These are phyloP conservation scores for Cheilosia grossa DNA, from an alignment of 2,888 invertebrate genomes.

Conservation along the genomic window DNA sequence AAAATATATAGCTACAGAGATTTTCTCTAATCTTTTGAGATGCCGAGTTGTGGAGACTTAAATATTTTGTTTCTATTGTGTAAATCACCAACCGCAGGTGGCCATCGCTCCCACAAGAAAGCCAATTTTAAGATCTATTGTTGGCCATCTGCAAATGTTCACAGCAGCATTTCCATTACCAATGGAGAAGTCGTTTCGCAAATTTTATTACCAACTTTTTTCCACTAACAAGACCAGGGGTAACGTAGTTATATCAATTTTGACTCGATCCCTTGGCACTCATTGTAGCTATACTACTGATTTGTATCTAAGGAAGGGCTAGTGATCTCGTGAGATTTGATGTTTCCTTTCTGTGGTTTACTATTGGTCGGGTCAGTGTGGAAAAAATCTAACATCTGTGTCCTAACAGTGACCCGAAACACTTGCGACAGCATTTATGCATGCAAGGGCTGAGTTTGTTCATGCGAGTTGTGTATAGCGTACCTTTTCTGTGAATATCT, in stretches of 20 bases:
- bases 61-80: constrained; percentile 36
- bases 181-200: constrained; percentile 44
- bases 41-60: constrained; percentile 5
- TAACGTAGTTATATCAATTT: constrained; percentile 39
- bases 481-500: constrained; percentile 41
- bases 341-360: constrained; percentile 13
- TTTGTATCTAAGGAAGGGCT: constrained; percentile 17
- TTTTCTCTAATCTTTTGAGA: constrained; percentile 24
- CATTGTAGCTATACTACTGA: constrained; percentile 45
- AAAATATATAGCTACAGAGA: constrained; percentile 23
- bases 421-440: constrained; percentile 54
- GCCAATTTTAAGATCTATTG: constrained; percentile 65
- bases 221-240: constrained; percentile 32
- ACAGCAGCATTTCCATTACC: not conserved
- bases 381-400: constrained; percentile 35
- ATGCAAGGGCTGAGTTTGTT: constrained; percentile 15
- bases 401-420: constrained; percentile 32
- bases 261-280: constrained; percentile 46
- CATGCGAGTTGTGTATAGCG: not conserved
- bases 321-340: constrained; percentile 29
- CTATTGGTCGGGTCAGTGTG: not conserved
- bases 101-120: constrained; percentile 34
- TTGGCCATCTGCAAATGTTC: constrained; percentile 26
- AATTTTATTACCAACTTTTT: constrained; percentile 66
- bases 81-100: constrained; percentile 16